Evolutionary conservation across 2,888 invertebrate species (phyloP), one percentile per base, ranked within the genome.

Genomic region (Trichacis sp.): DNA sequence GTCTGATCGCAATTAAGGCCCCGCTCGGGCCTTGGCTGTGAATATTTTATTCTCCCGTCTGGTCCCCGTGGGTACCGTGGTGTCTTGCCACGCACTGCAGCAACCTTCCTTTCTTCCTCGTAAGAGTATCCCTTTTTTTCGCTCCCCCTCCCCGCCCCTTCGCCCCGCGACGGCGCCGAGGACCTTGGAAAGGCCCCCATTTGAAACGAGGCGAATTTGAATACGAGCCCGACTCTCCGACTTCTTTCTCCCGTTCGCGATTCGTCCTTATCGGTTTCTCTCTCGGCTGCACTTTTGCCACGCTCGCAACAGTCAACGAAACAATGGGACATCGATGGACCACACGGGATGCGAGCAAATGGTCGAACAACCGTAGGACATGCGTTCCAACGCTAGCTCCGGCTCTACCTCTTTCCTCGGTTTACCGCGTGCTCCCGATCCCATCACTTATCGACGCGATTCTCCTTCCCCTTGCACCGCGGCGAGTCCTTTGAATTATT

Each of bases 271-370:
- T 61, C 61, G 70, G 56, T 63, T 47, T 40, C 36, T 57, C 57
- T 62, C 62, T 30, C 24, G 15, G 36, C 54, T 29, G 42, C 46
- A 38, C 47, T 54, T 48, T 42, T 40, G 48, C 49, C 55, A 48
- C 55, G 30, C 11, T 49, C 40, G 38, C 58, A 65, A 56, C 47
- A 50, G 64, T 56, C 62, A 52, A 55, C 58, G 77, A 76, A 82
- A 84, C 83, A 83, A 84, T 84, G 83, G 81, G 74, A 81, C 81
- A 82, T 82, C 83, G 80, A 79, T 73, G 83, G 84, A 83, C 84
- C 84, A 84, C 84, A 84, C 84, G 83, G 82, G 81, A 81, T 77
- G 83, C 82, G 79, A 83, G 84, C 83, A 84, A 84, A 84, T 84
- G 83, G 84, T 82, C 80, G 80, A 83, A 84, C 83, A 84, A 83